Percentiles rank a stretch among this genome's conserved stretches.
Evolutionary conservation across 2,113 vertebrate species (phyloP).

Genomic region (Paradoxurus hermaphroditus): DNA sequence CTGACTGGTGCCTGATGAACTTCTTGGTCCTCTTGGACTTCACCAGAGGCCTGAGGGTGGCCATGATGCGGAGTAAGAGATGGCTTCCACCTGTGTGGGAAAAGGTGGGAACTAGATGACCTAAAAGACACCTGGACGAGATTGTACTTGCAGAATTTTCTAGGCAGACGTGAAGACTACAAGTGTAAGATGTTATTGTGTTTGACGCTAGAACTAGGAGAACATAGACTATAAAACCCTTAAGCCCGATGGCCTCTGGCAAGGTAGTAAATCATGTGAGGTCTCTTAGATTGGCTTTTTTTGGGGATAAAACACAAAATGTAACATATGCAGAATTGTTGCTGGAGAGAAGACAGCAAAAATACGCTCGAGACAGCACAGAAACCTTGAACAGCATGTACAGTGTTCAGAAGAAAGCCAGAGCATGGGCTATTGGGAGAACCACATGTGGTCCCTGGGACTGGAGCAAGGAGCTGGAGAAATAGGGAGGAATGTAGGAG

Average conservation of each 20-base stretch:
- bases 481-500: neutral
- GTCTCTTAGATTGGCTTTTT: neutral
- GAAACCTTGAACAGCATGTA: neutral
- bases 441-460: neutral
- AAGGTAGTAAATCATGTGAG: neutral
- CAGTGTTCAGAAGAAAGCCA: neutral
- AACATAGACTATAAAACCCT: neutral
- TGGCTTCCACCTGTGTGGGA: neutral
- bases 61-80: neutral
- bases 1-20: neutral
- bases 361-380: neutral
- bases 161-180: neutral
- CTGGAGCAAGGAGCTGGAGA: neutral
- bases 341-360: neutral
- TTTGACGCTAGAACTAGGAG: neutral
- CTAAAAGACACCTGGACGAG: neutral
- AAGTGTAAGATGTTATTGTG: neutral
- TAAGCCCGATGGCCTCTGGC: neutral
- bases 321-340: neutral
- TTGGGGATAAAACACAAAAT: neutral
- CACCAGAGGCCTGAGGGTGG: neutral
- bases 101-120: neutral
- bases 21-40: neutral
- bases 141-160: constrained; percentile 1
- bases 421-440: neutral